Conservation (phyloP, 2,888 invertebrate species). For the Pristionchus japonicus region DNA sequence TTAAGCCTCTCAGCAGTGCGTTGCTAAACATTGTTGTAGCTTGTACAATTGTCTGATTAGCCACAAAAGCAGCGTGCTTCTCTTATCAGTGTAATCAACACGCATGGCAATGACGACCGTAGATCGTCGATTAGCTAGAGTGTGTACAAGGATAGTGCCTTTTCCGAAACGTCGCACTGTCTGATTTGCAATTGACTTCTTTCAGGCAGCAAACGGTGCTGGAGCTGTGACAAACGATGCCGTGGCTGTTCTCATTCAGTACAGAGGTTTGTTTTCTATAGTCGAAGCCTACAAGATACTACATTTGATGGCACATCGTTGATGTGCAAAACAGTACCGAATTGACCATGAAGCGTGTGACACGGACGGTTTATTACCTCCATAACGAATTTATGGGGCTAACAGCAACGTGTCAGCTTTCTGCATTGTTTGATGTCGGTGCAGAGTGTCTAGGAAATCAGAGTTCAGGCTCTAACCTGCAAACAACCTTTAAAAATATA, state of each 20-base stretch:
- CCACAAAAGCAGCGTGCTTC: background rate
- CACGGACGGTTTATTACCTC: background rate
- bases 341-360: background rate
- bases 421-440: background rate
- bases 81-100: background rate
- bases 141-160: background rate
- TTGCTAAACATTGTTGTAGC: background rate
- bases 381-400: background rate
- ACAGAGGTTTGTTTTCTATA: no score
- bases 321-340: background rate
- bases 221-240: constrained; percentile 62
- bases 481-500: background rate
- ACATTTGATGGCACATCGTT: background rate
- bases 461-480: background rate
- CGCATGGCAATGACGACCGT: background rate
- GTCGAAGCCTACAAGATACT: background rate
- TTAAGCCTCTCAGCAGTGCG: background rate
- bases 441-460: background rate
- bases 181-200: background rate
- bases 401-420: background rate
- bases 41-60: background rate
- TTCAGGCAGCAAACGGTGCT: constrained; percentile 67
- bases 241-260: constrained; percentile 64
- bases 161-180: background rate
- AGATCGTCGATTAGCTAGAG: background rate